These are phyloP conservation scores for Steatocranus sp. DNA, from an alignment of 2,797 vertebrate species.

Conservation along the genomic window DNA sequence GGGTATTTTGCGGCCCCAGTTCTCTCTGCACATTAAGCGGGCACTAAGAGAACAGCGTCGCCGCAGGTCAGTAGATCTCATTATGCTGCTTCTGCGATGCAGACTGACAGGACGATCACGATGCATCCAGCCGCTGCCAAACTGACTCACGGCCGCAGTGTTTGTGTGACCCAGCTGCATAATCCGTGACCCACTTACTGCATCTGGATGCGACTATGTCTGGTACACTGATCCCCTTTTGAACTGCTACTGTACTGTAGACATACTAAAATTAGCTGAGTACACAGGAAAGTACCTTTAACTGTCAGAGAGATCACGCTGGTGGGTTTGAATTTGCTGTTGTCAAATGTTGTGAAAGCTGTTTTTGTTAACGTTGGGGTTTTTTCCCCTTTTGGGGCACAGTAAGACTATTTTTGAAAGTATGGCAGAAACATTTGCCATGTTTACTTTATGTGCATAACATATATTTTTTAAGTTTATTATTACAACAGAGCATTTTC, in stretches of 20 bases:
- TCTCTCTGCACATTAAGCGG: not conserved
- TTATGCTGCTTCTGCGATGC: not conserved
- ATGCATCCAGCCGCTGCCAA: conserved; percentile 33
- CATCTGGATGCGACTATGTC: conserved; percentile 48
- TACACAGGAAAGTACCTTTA: conserved; percentile 6
- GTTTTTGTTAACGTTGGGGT: conserved; percentile 8
- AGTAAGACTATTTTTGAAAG: not conserved
- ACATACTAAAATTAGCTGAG: conserved; percentile 50
- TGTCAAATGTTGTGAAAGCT: not conserved
- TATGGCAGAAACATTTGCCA: not conserved
- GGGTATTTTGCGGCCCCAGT: not conserved
- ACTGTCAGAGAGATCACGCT: conserved; percentile 28
- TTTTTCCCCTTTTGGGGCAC: not conserved
- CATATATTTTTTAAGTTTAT: not conserved
- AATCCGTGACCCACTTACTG: conserved; percentile 63
- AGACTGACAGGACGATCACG: conserved; percentile 11
- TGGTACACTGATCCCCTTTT: conserved; percentile 11
- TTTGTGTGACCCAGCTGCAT: conserved; percentile 53
- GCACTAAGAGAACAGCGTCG: not conserved
- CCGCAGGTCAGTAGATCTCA: conserved; percentile 10
- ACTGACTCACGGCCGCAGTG: conserved; percentile 39
- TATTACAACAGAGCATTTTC: not conserved
- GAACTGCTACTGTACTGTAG: not conserved
- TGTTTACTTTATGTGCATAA: not conserved
- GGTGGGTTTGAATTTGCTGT: conserved; percentile 1